Base-by-base conservation (phyloP, 2,113 vertebrate genomes). In the Oncorhynchus masou region DNA sequence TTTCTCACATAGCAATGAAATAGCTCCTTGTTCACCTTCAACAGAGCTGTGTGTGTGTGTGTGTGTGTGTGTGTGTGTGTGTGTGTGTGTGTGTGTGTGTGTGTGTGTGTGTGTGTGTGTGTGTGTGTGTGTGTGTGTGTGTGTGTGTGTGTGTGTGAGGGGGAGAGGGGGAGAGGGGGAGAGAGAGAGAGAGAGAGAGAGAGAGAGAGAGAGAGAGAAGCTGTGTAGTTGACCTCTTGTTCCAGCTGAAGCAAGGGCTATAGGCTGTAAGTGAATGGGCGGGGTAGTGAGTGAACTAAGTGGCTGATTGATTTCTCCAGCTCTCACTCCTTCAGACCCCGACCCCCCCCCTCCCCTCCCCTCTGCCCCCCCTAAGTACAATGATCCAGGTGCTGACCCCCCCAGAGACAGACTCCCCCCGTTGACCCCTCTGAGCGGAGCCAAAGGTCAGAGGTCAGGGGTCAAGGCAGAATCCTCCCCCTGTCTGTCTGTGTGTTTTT, bases 221-320 rank as follows among this genome's bases (percentile, higher is more conserved):
- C 90, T 90, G 88, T n/a, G 19, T 49, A 88, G 83, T 91, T 91
- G 88, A 91, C 91, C 89, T 87, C 85, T 84, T 76, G 83, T 79
- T 88, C 88, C 51, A 60, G 84, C 81, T 80, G 84, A 85, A 86
- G 86, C 81, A 34, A 87, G 82, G 81, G 39, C 9, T 45, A 45
- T 64, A 24, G 15, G 75, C 87, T 87, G 81, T 91, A 91, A 92
- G 90, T 90, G 88, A 90, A 79, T 84, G 86, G 91, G 89, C 87
- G 87, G 90, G 29, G 79, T 62, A 64, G 8, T 20, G 78, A 71
- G 78, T 87, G 79, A 83, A 86, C 89, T 92, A 89, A 90, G 88
- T 88, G 88, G 81, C 89, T 90, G 85, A 90, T 89, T 92, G 85
- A 90, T 90, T 22, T 75, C 75, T 76, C 81, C 80, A 74, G 68